Conservation (phyloP, 1,140 invertebrate genomes). For the Atta cephalotes region DNA sequence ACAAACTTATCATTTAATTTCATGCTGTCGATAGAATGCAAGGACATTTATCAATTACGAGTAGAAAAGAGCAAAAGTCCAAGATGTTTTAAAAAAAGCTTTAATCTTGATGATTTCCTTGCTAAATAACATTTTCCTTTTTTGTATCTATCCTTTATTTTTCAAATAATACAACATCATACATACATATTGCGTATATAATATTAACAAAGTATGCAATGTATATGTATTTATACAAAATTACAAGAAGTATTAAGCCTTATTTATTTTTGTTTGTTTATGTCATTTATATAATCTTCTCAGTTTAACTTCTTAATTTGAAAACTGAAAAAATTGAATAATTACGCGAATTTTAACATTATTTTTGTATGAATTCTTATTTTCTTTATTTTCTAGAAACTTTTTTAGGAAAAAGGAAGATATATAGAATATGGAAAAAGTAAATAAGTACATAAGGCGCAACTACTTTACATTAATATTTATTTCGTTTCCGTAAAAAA, state of each 20-base stretch:
- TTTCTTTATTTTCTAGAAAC: neutral
- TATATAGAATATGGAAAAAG: neutral
- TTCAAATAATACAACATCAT: neutral
- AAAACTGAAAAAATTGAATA: neutral
- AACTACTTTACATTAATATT: slow-evolving; percentile 70
- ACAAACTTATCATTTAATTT: slow-evolving; percentile 48
- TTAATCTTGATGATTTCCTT: neutral
- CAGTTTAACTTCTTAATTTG: neutral
- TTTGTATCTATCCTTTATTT: neutral
- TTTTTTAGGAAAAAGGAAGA: neutral
- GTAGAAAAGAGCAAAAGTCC: neutral
- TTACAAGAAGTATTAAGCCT: neutral
- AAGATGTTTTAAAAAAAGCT: slow-evolving; percentile 7
- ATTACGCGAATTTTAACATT: neutral
- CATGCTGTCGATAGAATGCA: slow-evolving; percentile 39
- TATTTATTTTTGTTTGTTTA: neutral
- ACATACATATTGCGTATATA: neutral
- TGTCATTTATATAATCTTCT: neutral
- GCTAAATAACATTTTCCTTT: neutral
- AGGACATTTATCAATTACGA: slow-evolving; percentile 27
- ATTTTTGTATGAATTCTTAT: neutral
- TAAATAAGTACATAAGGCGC: neutral
- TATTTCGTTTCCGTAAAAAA: slow-evolving; percentile 79
- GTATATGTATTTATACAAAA: neutral
- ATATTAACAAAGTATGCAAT: neutral